Percentiles rank a stretch among this genome's conserved stretches.
Evolutionary conservation across 2,797 vertebrate species (phyloP).

Genomic region (Chromis chromis): DNA sequence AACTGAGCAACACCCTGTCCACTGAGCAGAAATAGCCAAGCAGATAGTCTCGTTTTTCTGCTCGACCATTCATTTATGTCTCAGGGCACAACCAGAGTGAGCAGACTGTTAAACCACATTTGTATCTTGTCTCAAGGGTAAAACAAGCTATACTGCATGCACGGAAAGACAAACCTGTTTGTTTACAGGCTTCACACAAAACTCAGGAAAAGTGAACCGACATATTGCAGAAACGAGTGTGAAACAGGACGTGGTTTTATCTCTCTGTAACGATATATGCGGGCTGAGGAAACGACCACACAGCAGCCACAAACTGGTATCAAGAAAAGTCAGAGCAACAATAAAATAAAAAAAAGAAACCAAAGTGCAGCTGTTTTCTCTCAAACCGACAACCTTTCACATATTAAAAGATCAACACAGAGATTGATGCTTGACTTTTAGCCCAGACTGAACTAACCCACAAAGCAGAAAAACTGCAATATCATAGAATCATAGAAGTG

Average conservation of each 20-base stretch:
- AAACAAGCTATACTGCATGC: slow-evolving; percentile 4
- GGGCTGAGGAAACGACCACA: neutral
- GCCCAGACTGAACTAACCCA: neutral
- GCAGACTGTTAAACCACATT: neutral
- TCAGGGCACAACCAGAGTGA: too few species aligned
- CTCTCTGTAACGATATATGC: neutral
- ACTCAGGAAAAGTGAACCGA: neutral
- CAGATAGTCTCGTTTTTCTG: neutral
- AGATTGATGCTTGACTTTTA: slow-evolving; percentile 4
- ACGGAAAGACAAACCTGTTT: neutral
- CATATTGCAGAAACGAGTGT: neutral
- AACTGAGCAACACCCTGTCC: neutral
- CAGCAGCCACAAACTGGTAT: neutral
- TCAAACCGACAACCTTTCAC: neutral
- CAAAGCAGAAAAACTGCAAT: neutral
- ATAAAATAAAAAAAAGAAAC: neutral
- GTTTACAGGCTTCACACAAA: slow-evolving; percentile 12
- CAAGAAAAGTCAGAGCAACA: neutral
- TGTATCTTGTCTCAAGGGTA: neutral
- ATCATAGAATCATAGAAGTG: too few species aligned
- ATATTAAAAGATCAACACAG: neutral
- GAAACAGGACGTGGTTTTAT: neutral
- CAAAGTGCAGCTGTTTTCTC: neutral
- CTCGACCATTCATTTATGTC: neutral
- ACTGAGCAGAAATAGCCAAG: neutral